Evolutionary conservation across 2,888 invertebrate genomes (phyloP).

Genomic region (Brenthis daphne): DNA sequence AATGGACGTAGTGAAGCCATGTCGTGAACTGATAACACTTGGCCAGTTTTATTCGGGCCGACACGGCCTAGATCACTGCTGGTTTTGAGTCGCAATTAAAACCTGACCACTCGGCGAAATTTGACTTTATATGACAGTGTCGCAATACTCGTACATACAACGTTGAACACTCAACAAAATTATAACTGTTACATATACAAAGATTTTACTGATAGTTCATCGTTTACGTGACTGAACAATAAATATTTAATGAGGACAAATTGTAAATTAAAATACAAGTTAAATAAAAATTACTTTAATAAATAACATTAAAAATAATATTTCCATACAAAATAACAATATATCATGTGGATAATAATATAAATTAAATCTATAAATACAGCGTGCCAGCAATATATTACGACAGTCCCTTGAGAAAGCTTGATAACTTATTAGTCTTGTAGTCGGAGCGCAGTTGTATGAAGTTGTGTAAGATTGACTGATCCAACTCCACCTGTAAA

Average conservation of each 20-base stretch:
- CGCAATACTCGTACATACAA: slow-evolving; percentile 40
- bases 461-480: slow-evolving; percentile 94
- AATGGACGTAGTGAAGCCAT: slow-evolving; percentile 78
- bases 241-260: slow-evolving; percentile 14
- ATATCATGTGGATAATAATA: slow-evolving; percentile 33
- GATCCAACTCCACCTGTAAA: slow-evolving; percentile 93
- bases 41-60: slow-evolving; percentile 65
- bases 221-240: slow-evolving; percentile 17
- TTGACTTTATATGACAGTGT: slow-evolving; percentile 42
- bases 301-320: slow-evolving; percentile 39
- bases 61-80: slow-evolving; percentile 47
- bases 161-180: slow-evolving; percentile 16
- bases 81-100: slow-evolving; percentile 35
- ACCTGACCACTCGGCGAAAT: slow-evolving; percentile 46
- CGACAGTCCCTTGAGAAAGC: slow-evolving; percentile 82
- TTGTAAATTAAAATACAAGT: slow-evolving; percentile 34
- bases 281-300: slow-evolving; percentile 44
- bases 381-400: slow-evolving; percentile 43
- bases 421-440: slow-evolving; percentile 91
- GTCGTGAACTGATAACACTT: slow-evolving; percentile 71
- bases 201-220: slow-evolving; percentile 12
- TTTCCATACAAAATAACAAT: slow-evolving; percentile 49
- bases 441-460: slow-evolving; percentile 97
- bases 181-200: slow-evolving; percentile 3
- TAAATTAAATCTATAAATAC: slow-evolving; percentile 31